phyloP scores from a whole-genome alignment of 2,113 vertebrate species.

The Plotosus lineatus region DNA sequence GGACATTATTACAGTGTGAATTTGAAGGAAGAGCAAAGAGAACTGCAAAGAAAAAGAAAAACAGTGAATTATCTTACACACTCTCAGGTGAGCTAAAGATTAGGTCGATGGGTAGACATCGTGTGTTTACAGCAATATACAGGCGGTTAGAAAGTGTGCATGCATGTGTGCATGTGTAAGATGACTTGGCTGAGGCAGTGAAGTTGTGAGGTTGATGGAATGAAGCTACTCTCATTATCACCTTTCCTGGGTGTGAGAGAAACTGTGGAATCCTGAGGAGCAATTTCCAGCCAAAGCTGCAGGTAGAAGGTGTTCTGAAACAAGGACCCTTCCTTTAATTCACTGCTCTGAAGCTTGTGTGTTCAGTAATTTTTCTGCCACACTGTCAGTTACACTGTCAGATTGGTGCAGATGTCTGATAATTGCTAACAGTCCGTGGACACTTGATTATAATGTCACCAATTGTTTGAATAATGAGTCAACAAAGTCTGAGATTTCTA shows the following conservation, averaged over 20 bases:
- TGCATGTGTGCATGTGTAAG: constrained; percentile 50
- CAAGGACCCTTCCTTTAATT: not conserved
- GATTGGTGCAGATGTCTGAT: not conserved
- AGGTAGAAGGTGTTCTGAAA: constrained; percentile 30
- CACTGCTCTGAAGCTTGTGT: not conserved
- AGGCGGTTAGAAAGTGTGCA: not conserved
- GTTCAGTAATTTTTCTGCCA: not conserved
- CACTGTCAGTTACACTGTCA: not conserved
- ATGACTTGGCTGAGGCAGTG: constrained; percentile 56
- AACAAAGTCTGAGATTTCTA: not conserved
- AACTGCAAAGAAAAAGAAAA: not conserved
- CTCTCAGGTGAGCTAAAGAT: not conserved
- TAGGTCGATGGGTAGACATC: not conserved
- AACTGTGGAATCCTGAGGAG: constrained; percentile 53
- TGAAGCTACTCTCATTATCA: constrained; percentile 58
- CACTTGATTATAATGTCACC: constrained; percentile 10
- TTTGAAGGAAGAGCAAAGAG: too few relatives aligned
- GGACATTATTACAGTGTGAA: not conserved
- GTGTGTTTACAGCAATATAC: not conserved
- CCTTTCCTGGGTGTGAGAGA: constrained; percentile 50
- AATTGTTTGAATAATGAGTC: constrained; percentile 25
- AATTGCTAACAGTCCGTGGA: not conserved
- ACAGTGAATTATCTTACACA: too few relatives aligned
- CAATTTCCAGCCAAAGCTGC: constrained; percentile 17
- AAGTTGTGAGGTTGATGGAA: constrained; percentile 50